Percentiles rank a stretch among this genome's conserved stretches.
These are phyloP conservation scores for Hippoglossus stenolepis DNA, from an alignment of 2,113 vertebrate genomes.

Conservation along the genomic window DNA sequence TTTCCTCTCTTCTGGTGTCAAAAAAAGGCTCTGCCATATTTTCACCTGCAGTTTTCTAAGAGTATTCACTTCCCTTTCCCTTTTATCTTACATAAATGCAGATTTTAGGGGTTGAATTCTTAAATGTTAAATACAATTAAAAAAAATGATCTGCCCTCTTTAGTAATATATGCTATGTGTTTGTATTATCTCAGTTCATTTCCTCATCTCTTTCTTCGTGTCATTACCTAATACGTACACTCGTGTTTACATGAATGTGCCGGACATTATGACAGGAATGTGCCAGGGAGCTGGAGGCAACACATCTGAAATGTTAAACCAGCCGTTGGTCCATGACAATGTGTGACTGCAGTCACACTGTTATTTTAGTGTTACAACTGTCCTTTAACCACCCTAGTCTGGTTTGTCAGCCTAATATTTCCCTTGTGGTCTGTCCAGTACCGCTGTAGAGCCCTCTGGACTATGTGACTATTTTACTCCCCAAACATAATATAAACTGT, in stretches of 20 bases:
- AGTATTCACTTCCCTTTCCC: constrained; percentile 12
- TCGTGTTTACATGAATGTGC: neutral
- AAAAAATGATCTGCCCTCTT: neutral
- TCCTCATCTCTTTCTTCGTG: neutral
- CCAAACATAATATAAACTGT: no score
- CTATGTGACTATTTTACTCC: no score
- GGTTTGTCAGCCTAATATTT: no score
- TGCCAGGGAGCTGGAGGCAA: constrained; percentile 1
- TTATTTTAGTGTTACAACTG: no score
- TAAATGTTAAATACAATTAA: neutral
- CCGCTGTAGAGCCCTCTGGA: no score
- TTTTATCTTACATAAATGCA: constrained; percentile 22
- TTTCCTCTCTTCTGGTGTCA: constrained; percentile 6
- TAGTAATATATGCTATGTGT: neutral
- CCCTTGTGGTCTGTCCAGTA: no score
- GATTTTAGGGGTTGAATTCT: constrained; percentile 10
- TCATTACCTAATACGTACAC: neutral
- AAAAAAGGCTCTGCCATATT: constrained; percentile 14
- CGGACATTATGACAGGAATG: neutral
- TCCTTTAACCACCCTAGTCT: no score
- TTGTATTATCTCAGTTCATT: neutral
- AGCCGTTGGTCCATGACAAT: neutral
- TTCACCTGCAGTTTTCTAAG: constrained; percentile 28
- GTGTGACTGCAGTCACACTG: neutral
- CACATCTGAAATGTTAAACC: neutral